Evolutionary conservation across 2,888 invertebrate genomes (phyloP).

Genomic region (Epistrophella euchroma): DNA sequence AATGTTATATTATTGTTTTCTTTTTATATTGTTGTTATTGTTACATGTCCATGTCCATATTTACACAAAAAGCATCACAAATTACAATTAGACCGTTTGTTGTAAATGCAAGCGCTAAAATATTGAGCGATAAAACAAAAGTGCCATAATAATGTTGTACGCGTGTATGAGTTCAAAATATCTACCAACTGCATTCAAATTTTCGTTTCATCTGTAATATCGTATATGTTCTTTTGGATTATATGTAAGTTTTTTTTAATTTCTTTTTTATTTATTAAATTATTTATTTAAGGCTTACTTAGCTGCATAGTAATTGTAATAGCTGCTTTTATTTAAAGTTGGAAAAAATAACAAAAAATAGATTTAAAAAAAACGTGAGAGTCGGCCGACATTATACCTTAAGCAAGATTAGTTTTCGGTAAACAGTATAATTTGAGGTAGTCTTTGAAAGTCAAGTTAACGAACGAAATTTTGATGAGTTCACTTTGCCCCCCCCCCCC

Average conservation of each 20-base stretch:
- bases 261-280: slow-evolving; percentile 45
- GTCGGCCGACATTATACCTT: too few species aligned
- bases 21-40: slow-evolving; percentile 56
- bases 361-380: too few species aligned
- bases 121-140: slow-evolving; percentile 41
- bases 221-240: slow-evolving; percentile 75
- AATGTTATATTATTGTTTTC: slow-evolving; percentile 71
- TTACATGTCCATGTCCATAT: slow-evolving; percentile 72
- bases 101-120: slow-evolving; percentile 59
- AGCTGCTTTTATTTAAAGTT: too few species aligned
- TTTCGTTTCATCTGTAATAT: slow-evolving; percentile 75
- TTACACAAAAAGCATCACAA: slow-evolving; percentile 65
- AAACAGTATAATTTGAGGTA: too few species aligned
- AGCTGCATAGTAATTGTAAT: background rate
- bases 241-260: slow-evolving; percentile 69
- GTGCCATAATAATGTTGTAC: slow-evolving; percentile 58
- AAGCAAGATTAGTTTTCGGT: too few species aligned
- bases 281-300: slow-evolving; percentile 18
- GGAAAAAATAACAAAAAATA: too few species aligned
- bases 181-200: slow-evolving; percentile 70
- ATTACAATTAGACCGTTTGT: slow-evolving; percentile 68
- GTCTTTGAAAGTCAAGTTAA: too few species aligned
- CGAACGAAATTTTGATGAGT: too few species aligned
- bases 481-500: too few species aligned
- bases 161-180: slow-evolving; percentile 60